A percentile compares a stretch with the other conserved stretches of the same genome.
Conservation (phyloP, 2,797 vertebrate species). For the Picus viridis region DNA sequence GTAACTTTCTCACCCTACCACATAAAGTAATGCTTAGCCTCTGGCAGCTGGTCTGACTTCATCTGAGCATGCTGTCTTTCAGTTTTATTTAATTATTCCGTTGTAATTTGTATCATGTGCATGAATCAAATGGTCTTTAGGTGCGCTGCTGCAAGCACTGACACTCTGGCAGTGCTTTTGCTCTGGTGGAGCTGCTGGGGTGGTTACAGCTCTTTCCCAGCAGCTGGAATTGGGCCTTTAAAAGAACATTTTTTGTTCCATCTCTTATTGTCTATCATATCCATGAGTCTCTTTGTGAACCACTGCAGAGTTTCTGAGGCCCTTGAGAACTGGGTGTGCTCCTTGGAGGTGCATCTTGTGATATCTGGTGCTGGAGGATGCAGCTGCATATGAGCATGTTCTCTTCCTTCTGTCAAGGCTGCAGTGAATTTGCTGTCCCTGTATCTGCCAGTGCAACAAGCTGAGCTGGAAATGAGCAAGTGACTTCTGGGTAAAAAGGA, state of each 20-base stretch:
- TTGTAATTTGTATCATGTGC: neutral
- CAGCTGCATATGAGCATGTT: neutral
- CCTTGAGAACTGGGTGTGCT: accelerated
- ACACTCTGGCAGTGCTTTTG: neutral
- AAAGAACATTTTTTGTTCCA: neutral
- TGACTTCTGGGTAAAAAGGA: neutral
- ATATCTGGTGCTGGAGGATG: neutral
- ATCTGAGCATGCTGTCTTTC: neutral
- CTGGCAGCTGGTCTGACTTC: neutral
- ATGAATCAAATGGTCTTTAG: neutral
- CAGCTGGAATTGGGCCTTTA: neutral
- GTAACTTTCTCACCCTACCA: too few relatives aligned
- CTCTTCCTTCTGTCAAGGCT: neutral
- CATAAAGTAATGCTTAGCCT: neutral
- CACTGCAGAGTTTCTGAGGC: neutral
- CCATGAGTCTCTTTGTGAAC: neutral
- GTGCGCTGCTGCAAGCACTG: neutral
- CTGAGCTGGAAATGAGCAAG: neutral
- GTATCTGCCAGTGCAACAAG: neutral
- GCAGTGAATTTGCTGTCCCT: neutral
- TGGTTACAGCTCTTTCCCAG: neutral
- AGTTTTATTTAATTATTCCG: neutral
- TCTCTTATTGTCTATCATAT: neutral
- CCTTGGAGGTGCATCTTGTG: accelerated
- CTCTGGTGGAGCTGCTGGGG: neutral